phyloP scores from a whole-genome alignment of 2,888 invertebrate species.

The Atrina japonica region DNA sequence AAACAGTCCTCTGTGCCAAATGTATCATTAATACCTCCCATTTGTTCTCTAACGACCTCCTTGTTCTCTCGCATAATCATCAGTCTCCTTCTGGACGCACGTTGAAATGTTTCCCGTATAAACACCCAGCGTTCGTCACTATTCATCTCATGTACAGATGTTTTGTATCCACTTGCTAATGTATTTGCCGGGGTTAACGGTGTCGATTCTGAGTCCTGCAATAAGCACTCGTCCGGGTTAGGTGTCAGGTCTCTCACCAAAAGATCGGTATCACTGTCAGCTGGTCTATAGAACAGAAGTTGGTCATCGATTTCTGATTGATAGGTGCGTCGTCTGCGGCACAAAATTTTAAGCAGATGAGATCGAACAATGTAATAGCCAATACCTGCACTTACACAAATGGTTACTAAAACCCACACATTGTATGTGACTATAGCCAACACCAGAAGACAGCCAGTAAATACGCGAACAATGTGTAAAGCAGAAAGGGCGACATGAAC shows the following conservation, averaged over 20 bases:
- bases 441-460: not conserved
- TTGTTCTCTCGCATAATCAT: too few relatives aligned
- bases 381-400: slow-evolving; percentile 1
- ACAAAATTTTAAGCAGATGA: not conserved
- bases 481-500: slow-evolving; percentile 2
- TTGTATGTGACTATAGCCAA: slow-evolving; percentile 11
- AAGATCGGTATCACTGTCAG: not conserved
- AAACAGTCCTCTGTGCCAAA: not conserved
- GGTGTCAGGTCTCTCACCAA: too few relatives aligned
- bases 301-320: not conserved
- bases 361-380: slow-evolving; percentile 15
- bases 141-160: slow-evolving; percentile 10
- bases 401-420: slow-evolving; percentile 12
- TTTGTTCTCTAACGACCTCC: not conserved
- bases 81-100: not conserved
- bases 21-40: slow-evolving; percentile 7
- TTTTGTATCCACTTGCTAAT: not conserved
- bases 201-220: not conserved
- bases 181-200: too few relatives aligned
- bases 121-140: slow-evolving; percentile 19
- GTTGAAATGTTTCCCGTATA: slow-evolving; percentile 21
- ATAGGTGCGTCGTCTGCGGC: not conserved
- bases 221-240: not conserved
- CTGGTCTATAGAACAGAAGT: not conserved
- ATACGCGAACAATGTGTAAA: not conserved